A percentile compares a stretch with the other conserved stretches of the same genome.
These are phyloP conservation scores for Ornithorhynchus anatinus DNA, from an alignment of 2,113 vertebrate species.

Conservation along the genomic window DNA sequence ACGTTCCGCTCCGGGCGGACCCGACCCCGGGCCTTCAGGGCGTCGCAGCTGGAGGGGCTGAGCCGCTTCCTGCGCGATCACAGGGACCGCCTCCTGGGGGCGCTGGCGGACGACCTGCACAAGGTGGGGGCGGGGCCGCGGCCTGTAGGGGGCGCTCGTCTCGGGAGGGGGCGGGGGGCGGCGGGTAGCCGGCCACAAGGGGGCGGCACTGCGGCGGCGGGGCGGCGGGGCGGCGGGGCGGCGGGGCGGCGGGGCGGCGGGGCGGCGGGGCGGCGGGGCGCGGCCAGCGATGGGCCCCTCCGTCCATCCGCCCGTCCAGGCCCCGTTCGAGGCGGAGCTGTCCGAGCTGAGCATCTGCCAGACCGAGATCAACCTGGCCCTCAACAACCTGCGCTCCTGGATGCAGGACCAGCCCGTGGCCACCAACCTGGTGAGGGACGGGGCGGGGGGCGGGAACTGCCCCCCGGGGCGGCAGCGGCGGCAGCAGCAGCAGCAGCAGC, in stretches of 20 bases:
- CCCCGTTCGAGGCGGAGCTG: slow-evolving; percentile 78
- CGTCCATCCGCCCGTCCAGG: slow-evolving; percentile 59
- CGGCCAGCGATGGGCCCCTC: accelerated
- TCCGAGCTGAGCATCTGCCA: slow-evolving; percentile 76
- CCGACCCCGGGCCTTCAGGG: slow-evolving; percentile 64
- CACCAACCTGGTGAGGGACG: slow-evolving; percentile 78
- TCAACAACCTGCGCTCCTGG: slow-evolving; percentile 81
- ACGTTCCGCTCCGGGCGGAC: slow-evolving; percentile 66
- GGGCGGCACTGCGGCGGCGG: too few species aligned
- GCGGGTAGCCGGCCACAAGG: neutral
- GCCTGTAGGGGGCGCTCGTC: neutral
- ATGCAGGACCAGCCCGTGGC: slow-evolving; percentile 75
- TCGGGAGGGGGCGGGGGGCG: neutral
- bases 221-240: neutral
- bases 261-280: neutral
- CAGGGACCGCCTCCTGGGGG: slow-evolving; percentile 70
- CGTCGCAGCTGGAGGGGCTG: slow-evolving; percentile 74
- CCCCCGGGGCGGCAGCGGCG: neutral
- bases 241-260: too few species aligned
- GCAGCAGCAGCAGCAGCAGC: neutral
- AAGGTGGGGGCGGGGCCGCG: slow-evolving; percentile 69
- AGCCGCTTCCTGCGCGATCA: slow-evolving; percentile 78
- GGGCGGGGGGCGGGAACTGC: neutral
- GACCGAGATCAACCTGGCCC: slow-evolving; percentile 75
- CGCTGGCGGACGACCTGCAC: slow-evolving; percentile 74